These are phyloP conservation scores for Heliconius sara DNA, from an alignment of 2,888 invertebrate species.

Conservation along the genomic window DNA sequence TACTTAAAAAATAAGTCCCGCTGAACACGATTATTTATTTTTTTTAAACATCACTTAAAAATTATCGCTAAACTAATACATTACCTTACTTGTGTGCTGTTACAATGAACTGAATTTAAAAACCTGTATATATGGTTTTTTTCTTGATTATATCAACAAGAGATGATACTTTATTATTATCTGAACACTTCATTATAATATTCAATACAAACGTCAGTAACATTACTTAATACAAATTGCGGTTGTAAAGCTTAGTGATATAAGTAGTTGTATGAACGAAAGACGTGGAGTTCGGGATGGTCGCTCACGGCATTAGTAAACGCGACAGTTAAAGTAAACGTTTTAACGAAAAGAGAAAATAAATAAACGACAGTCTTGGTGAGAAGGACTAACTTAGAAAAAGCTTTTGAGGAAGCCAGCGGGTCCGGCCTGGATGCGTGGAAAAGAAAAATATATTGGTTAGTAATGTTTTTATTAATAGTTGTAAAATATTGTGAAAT, in stretches of 20 bases:
- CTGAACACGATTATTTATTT: conserved; percentile 79
- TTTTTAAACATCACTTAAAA: conserved; percentile 77
- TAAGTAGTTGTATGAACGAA: conserved; percentile 56
- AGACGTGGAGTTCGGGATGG: conserved; percentile 68
- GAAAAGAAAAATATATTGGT: conserved; percentile 54
- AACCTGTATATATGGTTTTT: conserved; percentile 57
- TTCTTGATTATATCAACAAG: conserved; percentile 63
- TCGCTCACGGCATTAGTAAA: conserved; percentile 66
- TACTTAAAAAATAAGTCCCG: conserved; percentile 81
- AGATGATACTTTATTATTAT: conserved; percentile 69
- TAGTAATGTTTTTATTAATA: conserved; percentile 44
- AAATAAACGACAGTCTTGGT: conserved; percentile 82
- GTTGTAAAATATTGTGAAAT: neutral
- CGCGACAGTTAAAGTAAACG: conserved; percentile 70
- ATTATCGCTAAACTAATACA: conserved; percentile 76
- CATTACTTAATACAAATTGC: conserved; percentile 72
- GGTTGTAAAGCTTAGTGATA: conserved; percentile 69
- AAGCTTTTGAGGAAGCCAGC: conserved; percentile 97
- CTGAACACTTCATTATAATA: conserved; percentile 80
- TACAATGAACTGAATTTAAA: conserved; percentile 64
- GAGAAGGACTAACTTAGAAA: conserved; percentile 89
- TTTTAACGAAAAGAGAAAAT: conserved; percentile 70
- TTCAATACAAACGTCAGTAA: conserved; percentile 67
- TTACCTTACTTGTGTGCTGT: conserved; percentile 79
- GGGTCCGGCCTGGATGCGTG: conserved; percentile 90